phyloP scores from a whole-genome alignment of 2,888 invertebrate species.

The Hemistola chrysoprasaria region DNA sequence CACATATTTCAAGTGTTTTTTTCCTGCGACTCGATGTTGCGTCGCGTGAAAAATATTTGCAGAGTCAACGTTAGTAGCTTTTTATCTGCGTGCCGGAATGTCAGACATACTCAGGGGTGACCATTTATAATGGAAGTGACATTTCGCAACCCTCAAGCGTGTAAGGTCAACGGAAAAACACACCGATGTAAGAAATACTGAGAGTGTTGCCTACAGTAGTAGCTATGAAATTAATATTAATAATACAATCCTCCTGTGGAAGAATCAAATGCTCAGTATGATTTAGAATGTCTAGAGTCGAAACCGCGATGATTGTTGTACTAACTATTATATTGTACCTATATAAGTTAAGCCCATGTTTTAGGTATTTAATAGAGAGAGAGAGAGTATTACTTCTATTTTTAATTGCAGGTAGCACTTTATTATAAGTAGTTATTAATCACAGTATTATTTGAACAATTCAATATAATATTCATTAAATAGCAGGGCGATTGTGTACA shows the following conservation, averaged over 20 bases:
- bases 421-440: too few relatives aligned
- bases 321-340: too few relatives aligned
- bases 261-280: not conserved
- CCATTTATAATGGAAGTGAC: conserved; percentile 29
- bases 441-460: too few relatives aligned
- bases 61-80: conserved; percentile 39
- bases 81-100: conserved; percentile 31
- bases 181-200: conserved; percentile 18
- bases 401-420: too few relatives aligned
- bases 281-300: not conserved
- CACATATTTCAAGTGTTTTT: conserved; percentile 55
- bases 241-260: not conserved
- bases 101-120: conserved; percentile 26
- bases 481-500: too few relatives aligned
- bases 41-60: conserved; percentile 59
- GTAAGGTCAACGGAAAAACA: conserved; percentile 24
- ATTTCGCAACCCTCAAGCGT: conserved; percentile 17
- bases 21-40: conserved; percentile 49
- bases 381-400: too few relatives aligned
- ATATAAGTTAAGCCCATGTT: too few relatives aligned
- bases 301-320: too few relatives aligned
- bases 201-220: not conserved
- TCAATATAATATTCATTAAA: too few relatives aligned
- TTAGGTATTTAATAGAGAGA: too few relatives aligned
- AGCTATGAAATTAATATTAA: not conserved